Conservation (phyloP, 2,797 vertebrate genomes). For the Philypnodon macrostomus region DNA sequence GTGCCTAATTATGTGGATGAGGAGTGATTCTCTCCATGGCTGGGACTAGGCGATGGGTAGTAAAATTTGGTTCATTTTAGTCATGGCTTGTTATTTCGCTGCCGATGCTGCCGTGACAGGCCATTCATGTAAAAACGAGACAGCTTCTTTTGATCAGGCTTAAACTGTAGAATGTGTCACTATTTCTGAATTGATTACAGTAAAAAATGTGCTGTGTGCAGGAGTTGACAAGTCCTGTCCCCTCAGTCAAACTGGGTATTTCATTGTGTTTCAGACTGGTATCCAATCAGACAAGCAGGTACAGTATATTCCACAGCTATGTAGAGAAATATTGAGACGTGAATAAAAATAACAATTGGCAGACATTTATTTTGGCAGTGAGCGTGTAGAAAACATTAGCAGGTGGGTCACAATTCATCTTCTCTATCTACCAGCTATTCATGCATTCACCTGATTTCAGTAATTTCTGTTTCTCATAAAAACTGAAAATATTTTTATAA, state of each 20-base stretch:
- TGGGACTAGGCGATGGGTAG: slow-evolving; percentile 30
- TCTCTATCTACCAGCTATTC: no score
- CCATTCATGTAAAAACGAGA: slow-evolving; percentile 8
- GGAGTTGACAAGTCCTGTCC: slow-evolving; percentile 36
- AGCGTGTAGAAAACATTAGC: not conserved
- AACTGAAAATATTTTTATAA: no score
- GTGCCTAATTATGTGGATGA: slow-evolving; percentile 51
- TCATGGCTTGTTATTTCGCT: slow-evolving; percentile 43
- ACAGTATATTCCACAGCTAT: not conserved
- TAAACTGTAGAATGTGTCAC: slow-evolving; percentile 18
- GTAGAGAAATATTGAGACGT: no score
- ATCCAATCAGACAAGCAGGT: slow-evolving; percentile 8
- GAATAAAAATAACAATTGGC: no score
- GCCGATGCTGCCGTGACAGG: slow-evolving; percentile 12
- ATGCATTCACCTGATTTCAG: no score
- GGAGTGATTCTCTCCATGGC: slow-evolving; percentile 45
- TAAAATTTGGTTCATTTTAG: slow-evolving; percentile 34
- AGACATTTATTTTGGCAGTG: not conserved
- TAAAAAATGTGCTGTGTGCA: slow-evolving; percentile 19
- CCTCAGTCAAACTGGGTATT: slow-evolving; percentile 36
- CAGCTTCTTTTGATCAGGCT: slow-evolving; percentile 46
- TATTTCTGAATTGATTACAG: slow-evolving; percentile 11
- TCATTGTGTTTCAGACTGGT: slow-evolving; percentile 31
- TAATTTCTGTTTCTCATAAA: no score
- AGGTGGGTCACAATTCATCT: no score